Evolutionary conservation across 2,113 vertebrate genomes (phyloP), one percentile per base, ranked within the genome.

Genomic region (Atrichornis clamosus): DNA sequence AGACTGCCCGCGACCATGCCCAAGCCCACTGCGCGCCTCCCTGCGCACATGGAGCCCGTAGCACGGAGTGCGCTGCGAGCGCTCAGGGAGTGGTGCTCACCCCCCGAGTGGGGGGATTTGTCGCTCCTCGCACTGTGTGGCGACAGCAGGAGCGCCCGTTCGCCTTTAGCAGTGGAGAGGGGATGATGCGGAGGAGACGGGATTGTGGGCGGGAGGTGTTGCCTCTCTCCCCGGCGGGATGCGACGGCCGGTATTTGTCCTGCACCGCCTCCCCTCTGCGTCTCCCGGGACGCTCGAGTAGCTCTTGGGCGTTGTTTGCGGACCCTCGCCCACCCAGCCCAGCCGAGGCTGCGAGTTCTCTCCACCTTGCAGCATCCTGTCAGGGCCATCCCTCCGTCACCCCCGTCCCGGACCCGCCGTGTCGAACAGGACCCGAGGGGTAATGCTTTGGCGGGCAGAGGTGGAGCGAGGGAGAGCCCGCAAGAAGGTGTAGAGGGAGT

Each of bases 121-220:
- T 30, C 20, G 1, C 15, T 55, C 42, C 20, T 28, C 15, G 3
- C 50, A 1, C 23, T 3, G 53, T 4, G 74, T 5, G 65, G 35
- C 75, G 35, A 11, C 59, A 17, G 37, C 50, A 9, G 60, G 33
- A 4, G 27, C 46, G 50, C 13, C 44, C 23, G 6, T 8, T 22
- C 27, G 10, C 41, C 50, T 39, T 30, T 4, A n/a, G 59, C 78
- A 32, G 33, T 0, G 27, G 13, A 16, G 30, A 42, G 16, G 7
- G 10, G 8, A 9, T 7, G 3, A 18, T 6, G 47, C 2, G 5
- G 28, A 21, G 12, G 15, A 22, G n/a, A 9, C 2, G 27, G 46
- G 53, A 16, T 35, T 24, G 42, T 59, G 37, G 32, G 2, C 5
- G 14, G 49, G 37, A 44, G 30, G 7, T 15, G 21, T 3, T 4